phyloP scores from a whole-genome alignment of 2,113 vertebrate species.

The Okapia johnstoni region DNA sequence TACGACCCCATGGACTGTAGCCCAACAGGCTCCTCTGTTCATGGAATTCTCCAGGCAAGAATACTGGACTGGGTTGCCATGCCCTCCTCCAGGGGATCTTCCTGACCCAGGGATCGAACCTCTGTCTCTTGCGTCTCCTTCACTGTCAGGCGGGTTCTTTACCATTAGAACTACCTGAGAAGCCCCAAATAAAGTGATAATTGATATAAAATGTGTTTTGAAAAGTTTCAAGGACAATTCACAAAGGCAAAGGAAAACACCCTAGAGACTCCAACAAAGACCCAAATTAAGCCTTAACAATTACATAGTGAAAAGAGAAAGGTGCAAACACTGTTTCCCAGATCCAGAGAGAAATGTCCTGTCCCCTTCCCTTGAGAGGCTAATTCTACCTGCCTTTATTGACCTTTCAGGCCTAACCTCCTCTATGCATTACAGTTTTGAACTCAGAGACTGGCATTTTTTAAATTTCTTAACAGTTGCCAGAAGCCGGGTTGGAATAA shows the following conservation, averaged over 20 bases:
- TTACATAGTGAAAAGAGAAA: not conserved
- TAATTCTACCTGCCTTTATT: not conserved
- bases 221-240: not conserved
- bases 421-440: not conserved
- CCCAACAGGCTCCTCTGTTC: not conserved
- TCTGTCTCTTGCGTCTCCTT: not conserved
- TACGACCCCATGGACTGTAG: fast-evolving
- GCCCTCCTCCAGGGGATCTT: not conserved
- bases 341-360: not conserved
- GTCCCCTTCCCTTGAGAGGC: not conserved
- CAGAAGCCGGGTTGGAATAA: not conserved
- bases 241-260: not conserved
- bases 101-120: not conserved
- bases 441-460: not conserved
- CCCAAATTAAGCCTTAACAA: not conserved
- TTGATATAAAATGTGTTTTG: not conserved
- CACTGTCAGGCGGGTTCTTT: not conserved
- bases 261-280: too few species aligned
- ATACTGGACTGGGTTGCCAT: not conserved
- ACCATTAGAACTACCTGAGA: not conserved
- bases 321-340: not conserved
- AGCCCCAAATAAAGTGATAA: not conserved
- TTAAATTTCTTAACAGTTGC: not conserved
- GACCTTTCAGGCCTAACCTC: not conserved
- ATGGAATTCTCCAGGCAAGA: not conserved